Base-by-base conservation (phyloP, 2,888 invertebrate species). In the Latrodectus hesperus region DNA sequence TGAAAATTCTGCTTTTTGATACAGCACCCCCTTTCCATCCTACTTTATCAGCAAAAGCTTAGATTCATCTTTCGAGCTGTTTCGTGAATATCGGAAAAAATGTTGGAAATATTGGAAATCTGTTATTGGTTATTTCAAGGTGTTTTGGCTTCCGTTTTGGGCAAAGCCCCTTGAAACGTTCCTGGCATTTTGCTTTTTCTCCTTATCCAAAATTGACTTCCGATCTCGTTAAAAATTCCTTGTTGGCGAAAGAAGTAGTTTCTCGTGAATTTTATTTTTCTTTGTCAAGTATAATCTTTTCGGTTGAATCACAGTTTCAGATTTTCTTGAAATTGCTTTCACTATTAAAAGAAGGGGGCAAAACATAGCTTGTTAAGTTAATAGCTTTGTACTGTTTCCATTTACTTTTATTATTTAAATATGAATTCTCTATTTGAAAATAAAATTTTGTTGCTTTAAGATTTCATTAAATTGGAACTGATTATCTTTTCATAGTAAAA, bases 81-180 rank as follows among this genome's bases (percentile, higher is more conserved):
- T 52, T 16, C 22, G 52, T 67, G 51, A 22, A 64, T 82, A 82
- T 82, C 67, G 82, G 70, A 64, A 82, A 82, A 82, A 74, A 52
- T 64, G 64, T n/a, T 51, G 26, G 72, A 55, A 55, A 84, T 84
- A 84, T 76, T 72, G 84, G 74, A 70, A 78, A 67, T 52, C 77
- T 84, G 84, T 84, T 84, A 84, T 84, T 84, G 84, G 84, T 84
- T 84, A 82, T 82, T 75, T 74, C 55, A 75, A 75, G 68, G 74
- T 67, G 22, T 22, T 67, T 68, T 79, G 73, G 74, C 14, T 55
- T 55, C 55, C 16, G 11, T 55, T 16, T 17, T 75, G 14, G 55
- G 67, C 73, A 26, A 64, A 64, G 60, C 65, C 17, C 76, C 11
- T 51, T 17, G 55, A 55, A 55, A 55, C 11, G 55, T 55, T 55